Percentiles rank a stretch among this genome's conserved stretches.
Evolutionary conservation across 2,113 vertebrate species (phyloP).

Genomic region (Sander vitreus): DNA sequence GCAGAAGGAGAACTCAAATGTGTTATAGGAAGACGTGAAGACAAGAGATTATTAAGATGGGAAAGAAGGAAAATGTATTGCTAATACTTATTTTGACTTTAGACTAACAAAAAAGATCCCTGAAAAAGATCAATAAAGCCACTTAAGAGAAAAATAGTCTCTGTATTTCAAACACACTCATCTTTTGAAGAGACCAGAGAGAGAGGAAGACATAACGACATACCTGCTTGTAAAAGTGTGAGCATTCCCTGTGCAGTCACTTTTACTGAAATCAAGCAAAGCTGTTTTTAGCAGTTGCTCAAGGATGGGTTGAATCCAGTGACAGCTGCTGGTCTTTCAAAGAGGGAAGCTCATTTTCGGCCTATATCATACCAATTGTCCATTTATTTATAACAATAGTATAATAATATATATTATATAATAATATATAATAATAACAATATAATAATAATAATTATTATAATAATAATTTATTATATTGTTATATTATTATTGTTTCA

Average conservation of each 20-base stretch:
- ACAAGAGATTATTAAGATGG: not conserved
- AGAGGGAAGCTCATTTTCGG: no score
- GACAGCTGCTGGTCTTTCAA: no score
- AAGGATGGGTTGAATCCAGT: not conserved
- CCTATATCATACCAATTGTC: no score
- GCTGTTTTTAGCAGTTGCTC: not conserved
- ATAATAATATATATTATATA: no score
- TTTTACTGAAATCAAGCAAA: not conserved
- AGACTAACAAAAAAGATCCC: not conserved
- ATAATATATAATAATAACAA: no score
- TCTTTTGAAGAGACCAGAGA: not conserved
- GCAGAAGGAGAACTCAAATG: not conserved
- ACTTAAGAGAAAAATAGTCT: not conserved
- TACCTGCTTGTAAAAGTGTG: not conserved
- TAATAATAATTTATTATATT: no score
- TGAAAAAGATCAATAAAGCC: not conserved
- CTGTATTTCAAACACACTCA: not conserved
- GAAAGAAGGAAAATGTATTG: not conserved
- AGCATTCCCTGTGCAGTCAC: not conserved
- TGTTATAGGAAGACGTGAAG: not conserved
- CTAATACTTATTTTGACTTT: not conserved
- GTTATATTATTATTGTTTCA: no score
- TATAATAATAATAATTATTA: no score
- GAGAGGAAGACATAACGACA: not conserved
- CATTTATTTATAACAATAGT: no score